A percentile compares a stretch with the other conserved stretches of the same genome.
Evolutionary conservation across 2,113 vertebrate genomes (phyloP).

Genomic region (Pseudorasbora parva): DNA sequence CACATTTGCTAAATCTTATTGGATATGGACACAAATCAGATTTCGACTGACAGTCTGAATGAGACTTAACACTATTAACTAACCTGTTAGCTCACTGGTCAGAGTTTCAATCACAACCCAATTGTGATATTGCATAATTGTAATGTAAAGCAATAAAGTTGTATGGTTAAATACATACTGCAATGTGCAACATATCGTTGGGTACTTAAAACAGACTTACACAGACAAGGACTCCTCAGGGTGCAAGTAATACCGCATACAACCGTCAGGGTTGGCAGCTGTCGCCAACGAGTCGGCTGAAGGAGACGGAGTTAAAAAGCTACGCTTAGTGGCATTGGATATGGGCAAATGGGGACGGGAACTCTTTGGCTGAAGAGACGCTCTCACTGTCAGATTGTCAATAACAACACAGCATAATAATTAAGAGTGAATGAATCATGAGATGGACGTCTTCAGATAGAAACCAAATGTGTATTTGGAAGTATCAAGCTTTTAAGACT

Average conservation of each 20-base stretch:
- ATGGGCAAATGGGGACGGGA: slow-evolving; percentile 81
- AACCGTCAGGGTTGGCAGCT: slow-evolving; percentile 68
- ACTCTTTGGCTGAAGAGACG: slow-evolving; percentile 82
- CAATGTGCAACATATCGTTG: background rate
- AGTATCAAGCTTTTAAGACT: background rate
- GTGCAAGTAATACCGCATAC: slow-evolving; percentile 73
- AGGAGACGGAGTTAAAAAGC: slow-evolving; percentile 81
- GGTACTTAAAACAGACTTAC: slow-evolving; percentile 68
- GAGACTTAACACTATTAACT: too few relatives aligned
- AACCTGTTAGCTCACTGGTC: too few relatives aligned
- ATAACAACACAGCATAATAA: background rate
- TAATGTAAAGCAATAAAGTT: too few relatives aligned
- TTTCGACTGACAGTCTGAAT: too few relatives aligned
- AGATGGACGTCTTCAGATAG: background rate
- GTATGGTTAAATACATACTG: background rate
- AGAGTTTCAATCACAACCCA: too few relatives aligned
- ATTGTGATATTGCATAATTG: too few relatives aligned
- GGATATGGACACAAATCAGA: too few relatives aligned
- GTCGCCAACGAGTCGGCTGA: slow-evolving; percentile 72
- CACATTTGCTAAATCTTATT: too few relatives aligned
- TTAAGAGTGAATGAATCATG: background rate
- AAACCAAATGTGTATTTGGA: background rate
- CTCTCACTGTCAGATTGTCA: slow-evolving; percentile 76
- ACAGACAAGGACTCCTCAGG: slow-evolving; percentile 73
- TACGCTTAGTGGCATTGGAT: slow-evolving; percentile 87